A percentile compares a stretch with the other conserved stretches of the same genome.
These are phyloP conservation scores for Phaethon lepturus DNA, from an alignment of 2,113 vertebrate genomes.

Conservation along the genomic window DNA sequence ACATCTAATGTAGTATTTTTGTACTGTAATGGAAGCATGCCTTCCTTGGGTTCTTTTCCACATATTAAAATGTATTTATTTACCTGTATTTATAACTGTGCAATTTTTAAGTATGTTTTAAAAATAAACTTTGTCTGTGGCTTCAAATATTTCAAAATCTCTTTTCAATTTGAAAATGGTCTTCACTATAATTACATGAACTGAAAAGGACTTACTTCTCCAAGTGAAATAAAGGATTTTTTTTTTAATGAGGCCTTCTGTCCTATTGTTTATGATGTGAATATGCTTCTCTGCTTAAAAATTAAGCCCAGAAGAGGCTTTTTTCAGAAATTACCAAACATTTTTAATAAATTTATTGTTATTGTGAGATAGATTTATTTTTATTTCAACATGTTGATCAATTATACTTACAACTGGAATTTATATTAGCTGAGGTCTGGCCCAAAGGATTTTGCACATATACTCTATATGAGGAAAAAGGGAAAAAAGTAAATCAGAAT, in stretches of 20 bases:
- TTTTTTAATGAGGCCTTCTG: background rate
- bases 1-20: slow-evolving; percentile 80
- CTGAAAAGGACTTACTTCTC: background rate
- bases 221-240: background rate
- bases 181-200: slow-evolving; percentile 18
- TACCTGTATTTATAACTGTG: slow-evolving; percentile 77
- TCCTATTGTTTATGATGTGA: background rate
- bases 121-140: slow-evolving; percentile 82
- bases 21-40: slow-evolving; percentile 80
- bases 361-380: background rate
- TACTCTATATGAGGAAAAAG: background rate
- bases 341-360: background rate
- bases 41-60: slow-evolving; percentile 80
- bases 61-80: slow-evolving; percentile 80
- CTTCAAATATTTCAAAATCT: slow-evolving; percentile 70
- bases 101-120: slow-evolving; percentile 82
- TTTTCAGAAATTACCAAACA: background rate
- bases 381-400: background rate
- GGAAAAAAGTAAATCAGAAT: background rate
- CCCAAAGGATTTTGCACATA: background rate
- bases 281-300: background rate
- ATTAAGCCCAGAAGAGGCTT: background rate
- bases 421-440: background rate
- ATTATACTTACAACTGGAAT: background rate
- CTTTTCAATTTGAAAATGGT: slow-evolving; percentile 20